Base-by-base conservation (phyloP, 2,888 invertebrate genomes). In the Thymelicus acteon region DNA sequence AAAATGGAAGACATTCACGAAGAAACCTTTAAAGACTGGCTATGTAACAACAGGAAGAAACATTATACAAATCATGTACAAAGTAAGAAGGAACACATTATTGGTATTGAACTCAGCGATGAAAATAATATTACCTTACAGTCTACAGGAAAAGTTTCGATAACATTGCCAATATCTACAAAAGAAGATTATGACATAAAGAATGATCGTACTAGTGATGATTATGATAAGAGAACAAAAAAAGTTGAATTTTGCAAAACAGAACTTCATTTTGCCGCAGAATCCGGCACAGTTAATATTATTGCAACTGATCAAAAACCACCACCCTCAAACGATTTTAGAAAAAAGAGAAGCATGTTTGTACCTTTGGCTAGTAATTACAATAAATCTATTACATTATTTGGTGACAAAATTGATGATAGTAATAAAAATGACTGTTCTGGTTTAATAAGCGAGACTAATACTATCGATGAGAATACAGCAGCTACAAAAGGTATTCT, bases 301-400 rank as follows among this genome's bases (percentile, higher is more conserved):
- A 97, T 98, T 47, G 97, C 97, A 82, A 97, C 97, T 0, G 97
- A 97, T 86, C 97, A 96, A 74, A 97, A 98, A 85, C 97, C 97
- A 60, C 97, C 97, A 10, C 97, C 97, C 6, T 96, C 97, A 0
- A 96, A 96, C 82, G 96, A 97, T 83, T 97, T 97, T 83, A 94
- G 97, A 74, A 94, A 96, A 79, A 92, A 96, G 76, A 95, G 96
- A 77, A 95, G 95, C 76, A 94, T 94, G 64, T 86, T 93, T 80
- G 87, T 92, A 47, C 91, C 94, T 10, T 85, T 92, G 75, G 84
- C 82, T 73, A 92, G 92, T 75, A 88, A 78, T 84, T 85, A 60
- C 72, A 92, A 93, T 72, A 92, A 87, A 77, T 95, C 96, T 0
- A 91, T 96, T n/a, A 95, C 95, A 60, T 95, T 96, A 79, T 96